A percentile compares a stretch with the other conserved stretches of the same genome.
Conservation (phyloP, 1,140 invertebrate species). For the Acromyrmex echinatior region DNA sequence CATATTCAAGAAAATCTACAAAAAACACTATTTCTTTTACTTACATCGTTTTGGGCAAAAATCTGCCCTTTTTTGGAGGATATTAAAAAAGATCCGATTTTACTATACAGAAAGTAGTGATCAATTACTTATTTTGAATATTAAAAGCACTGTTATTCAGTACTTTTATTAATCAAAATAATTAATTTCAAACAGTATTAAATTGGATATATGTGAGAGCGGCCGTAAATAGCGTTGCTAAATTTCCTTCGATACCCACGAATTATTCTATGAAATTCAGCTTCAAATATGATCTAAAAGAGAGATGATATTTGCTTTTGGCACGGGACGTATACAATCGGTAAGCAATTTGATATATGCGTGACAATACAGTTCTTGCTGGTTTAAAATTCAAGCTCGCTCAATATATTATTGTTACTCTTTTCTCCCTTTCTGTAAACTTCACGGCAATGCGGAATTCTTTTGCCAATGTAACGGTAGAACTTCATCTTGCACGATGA, state of each 20-base stretch:
- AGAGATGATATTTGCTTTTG: conserved; percentile 56
- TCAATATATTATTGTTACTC: conserved; percentile 22
- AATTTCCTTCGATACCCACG: conserved; percentile 13
- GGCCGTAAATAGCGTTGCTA: background rate
- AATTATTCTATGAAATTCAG: conserved; percentile 48
- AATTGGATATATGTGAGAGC: too few species aligned
- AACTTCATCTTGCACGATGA: background rate
- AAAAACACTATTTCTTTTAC: too few species aligned
- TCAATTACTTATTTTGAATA: too few species aligned
- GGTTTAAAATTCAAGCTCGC: conserved; percentile 41
- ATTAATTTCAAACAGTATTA: too few species aligned
- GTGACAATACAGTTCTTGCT: background rate
- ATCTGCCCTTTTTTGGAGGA: too few species aligned
- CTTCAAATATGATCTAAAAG: conserved; percentile 1
- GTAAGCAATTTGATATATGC: conserved; percentile 26
- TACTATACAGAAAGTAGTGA: too few species aligned
- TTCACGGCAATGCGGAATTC: background rate
- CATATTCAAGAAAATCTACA: too few species aligned
- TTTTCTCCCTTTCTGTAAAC: background rate
- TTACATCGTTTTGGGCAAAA: too few species aligned
- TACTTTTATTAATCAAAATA: too few species aligned
- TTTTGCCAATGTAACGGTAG: background rate
- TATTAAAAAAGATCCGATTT: too few species aligned
- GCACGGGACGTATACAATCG: conserved; percentile 52
- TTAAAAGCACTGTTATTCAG: too few species aligned